phyloP scores from a whole-genome alignment of 2,888 invertebrate genomes.

The Lycophotia porphyrea region DNA sequence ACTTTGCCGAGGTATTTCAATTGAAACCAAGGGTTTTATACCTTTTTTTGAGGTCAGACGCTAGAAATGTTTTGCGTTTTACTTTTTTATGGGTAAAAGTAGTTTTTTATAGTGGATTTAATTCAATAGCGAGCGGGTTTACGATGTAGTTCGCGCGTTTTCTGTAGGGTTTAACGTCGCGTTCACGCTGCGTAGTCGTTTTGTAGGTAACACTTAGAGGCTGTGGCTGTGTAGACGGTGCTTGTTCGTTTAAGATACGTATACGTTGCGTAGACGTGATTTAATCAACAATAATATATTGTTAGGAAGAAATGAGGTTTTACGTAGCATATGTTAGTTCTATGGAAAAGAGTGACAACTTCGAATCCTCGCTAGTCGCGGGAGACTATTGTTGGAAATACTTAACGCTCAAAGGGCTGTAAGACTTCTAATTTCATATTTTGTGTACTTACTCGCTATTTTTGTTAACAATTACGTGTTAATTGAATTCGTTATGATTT shows the following conservation, averaged over 20 bases:
- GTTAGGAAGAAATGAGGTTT: too few relatives aligned
- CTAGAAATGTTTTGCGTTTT: constrained; percentile 13
- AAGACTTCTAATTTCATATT: too few relatives aligned
- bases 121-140: background rate
- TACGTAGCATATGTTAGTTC: too few relatives aligned
- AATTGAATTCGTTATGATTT: too few relatives aligned
- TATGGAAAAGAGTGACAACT: too few relatives aligned
- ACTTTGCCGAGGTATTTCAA: constrained; percentile 25
- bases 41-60: background rate
- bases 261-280: background rate
- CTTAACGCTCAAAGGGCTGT: too few relatives aligned
- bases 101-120: background rate
- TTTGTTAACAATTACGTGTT: too few relatives aligned
- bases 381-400: too few relatives aligned
- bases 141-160: background rate
- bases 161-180: background rate
- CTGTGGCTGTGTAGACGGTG: background rate
- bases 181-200: background rate
- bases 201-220: too few relatives aligned
- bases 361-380: too few relatives aligned
- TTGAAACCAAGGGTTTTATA: constrained; percentile 15
- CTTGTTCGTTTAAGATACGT: background rate
- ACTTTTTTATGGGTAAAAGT: background rate
- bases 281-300: background rate
- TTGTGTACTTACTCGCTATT: too few relatives aligned